phyloP scores from a whole-genome alignment of 37 sponge, comb jelly and placozoan species.

The Bolinopsis microptera region DNA sequence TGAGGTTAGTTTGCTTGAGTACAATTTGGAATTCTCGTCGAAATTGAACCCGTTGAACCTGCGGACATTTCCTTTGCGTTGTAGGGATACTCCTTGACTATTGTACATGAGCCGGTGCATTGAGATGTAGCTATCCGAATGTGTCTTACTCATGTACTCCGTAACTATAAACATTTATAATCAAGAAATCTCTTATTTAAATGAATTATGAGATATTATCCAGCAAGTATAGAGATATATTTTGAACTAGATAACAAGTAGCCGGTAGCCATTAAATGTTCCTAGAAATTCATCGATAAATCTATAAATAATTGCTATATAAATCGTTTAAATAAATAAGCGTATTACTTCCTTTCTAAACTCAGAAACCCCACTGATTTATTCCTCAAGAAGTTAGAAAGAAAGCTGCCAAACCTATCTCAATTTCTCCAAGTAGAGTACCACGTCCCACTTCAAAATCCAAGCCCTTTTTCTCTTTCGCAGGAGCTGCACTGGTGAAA shows the following conservation, averaged over 20 bases:
- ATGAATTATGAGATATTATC: no score
- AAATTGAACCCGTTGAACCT: constrained; percentile 26
- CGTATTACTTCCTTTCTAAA: no score
- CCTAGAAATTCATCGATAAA: no score
- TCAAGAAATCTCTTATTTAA: no score
- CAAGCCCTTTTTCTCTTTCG: neutral
- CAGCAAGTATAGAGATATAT: no score
- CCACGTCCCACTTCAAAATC: constrained; percentile 25
- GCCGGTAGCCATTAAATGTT: no score
- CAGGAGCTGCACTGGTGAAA: constrained; percentile 24
- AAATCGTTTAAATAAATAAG: no score
- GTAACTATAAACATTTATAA: constrained; percentile 19
- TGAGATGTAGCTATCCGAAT: neutral
- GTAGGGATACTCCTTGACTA: neutral
- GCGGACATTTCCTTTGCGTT: neutral
- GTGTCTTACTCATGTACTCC: constrained; percentile 35
- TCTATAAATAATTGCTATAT: no score
- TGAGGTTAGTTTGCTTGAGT: neutral
- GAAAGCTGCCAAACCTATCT: no score
- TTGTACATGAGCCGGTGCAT: neutral
- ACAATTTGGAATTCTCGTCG: constrained; percentile 10
- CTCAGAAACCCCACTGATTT: no score
- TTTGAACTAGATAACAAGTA: no score
- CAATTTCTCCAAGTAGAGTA: neutral
- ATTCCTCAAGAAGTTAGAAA: no score